Evolutionary conservation across 2,113 vertebrate genomes (phyloP).

Genomic region (Oplegnathus fasciatus): DNA sequence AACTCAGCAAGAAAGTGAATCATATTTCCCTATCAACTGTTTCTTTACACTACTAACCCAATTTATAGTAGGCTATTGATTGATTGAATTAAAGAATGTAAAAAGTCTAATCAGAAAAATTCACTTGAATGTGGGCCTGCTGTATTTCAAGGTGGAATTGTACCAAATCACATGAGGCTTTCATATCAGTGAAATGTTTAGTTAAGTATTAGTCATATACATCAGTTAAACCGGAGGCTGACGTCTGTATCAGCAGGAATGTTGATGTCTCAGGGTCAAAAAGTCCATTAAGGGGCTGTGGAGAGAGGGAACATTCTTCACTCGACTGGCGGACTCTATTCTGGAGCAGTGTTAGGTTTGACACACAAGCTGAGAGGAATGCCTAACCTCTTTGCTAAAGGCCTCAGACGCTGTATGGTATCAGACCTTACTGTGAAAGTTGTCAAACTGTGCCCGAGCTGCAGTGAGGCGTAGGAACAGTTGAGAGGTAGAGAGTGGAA

Average conservation of each 20-base stretch:
- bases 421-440: conserved; percentile 74
- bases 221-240: conserved; percentile 26
- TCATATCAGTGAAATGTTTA: conserved; percentile 49
- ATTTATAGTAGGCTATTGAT: not conserved
- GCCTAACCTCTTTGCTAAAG: conserved; percentile 72
- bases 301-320: conserved; percentile 65
- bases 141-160: conserved; percentile 28
- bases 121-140: not conserved
- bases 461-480: conserved; percentile 28
- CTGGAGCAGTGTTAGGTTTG: conserved; percentile 66
- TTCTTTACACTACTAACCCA: not conserved
- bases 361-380: conserved; percentile 75
- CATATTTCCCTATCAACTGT: not conserved
- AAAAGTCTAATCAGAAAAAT: not conserved
- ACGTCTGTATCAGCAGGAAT: conserved; percentile 48
- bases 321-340: conserved; percentile 54
- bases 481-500: conserved; percentile 46
- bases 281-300: conserved; percentile 44
- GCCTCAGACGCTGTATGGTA: conserved; percentile 40
- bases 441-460: conserved; percentile 35
- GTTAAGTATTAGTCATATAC: conserved; percentile 30
- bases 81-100: not conserved
- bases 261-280: conserved; percentile 63
- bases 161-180: not conserved
- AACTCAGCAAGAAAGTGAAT: not conserved